These are phyloP conservation scores for Zaprionus davidi DNA, from an alignment of 1,140 invertebrate genomes.

Conservation along the genomic window DNA sequence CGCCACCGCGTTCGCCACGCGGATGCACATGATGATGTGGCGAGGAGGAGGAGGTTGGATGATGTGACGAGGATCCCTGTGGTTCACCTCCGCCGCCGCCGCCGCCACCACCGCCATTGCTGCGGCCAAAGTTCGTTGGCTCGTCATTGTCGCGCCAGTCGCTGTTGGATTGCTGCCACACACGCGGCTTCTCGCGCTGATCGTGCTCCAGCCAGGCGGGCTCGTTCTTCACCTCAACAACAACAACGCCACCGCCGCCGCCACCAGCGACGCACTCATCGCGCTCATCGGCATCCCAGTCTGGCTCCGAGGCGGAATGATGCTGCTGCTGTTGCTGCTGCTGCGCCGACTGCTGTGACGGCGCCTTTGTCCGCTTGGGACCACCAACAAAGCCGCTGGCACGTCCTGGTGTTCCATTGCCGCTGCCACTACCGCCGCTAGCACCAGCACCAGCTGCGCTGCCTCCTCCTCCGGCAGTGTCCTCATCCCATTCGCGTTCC, in stretches of 20 bases:
- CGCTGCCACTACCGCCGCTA: constrained; percentile 33
- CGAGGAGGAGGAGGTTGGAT: constrained; percentile 42
- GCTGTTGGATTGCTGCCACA: constrained; percentile 50
- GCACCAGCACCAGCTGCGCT: constrained; percentile 45
- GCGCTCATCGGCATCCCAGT: constrained; percentile 79
- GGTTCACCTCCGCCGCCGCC: neutral
- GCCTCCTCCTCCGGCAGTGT: constrained; percentile 29
- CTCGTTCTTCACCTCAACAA: constrained; percentile 55
- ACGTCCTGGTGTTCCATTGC: constrained; percentile 41
- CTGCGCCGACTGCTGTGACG: constrained; percentile 24
- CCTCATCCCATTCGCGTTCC: constrained; percentile 78
- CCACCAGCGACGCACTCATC: constrained; percentile 47
- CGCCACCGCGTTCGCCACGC: constrained; percentile 61
- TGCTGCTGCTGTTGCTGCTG: constrained; percentile 56
- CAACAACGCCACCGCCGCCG: constrained; percentile 6
- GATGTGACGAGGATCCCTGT: constrained; percentile 23
- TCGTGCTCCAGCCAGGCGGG: constrained; percentile 75
- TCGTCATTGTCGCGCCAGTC: constrained; percentile 78
- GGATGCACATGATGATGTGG: constrained; percentile 69
- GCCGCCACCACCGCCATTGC: constrained; percentile 6
- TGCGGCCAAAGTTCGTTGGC: constrained; percentile 37
- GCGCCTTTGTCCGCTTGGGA: constrained; percentile 63
- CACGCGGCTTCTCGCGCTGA: constrained; percentile 69
- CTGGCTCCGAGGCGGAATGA: constrained; percentile 73
- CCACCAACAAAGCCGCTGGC: constrained; percentile 71